These are phyloP conservation scores for Himalopsyche kuldschensis DNA, from an alignment of 2,888 invertebrate species.

Conservation along the genomic window DNA sequence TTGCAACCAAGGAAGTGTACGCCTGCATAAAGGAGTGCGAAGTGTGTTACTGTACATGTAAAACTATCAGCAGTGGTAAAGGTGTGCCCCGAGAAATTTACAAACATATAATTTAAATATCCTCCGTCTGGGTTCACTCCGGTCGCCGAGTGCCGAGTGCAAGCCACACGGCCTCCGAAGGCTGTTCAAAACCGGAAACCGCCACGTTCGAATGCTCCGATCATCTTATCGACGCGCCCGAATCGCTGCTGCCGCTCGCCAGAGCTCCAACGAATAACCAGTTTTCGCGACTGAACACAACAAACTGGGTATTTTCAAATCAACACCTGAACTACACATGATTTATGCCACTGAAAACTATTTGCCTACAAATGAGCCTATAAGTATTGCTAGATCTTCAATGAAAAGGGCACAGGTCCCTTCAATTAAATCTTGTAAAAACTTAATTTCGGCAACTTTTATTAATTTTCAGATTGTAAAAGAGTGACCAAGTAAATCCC, in stretches of 20 bases:
- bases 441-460: too few species aligned
- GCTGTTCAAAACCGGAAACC: background rate
- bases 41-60: background rate
- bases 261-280: background rate
- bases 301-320: background rate
- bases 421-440: too few species aligned
- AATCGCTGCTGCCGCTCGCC: background rate
- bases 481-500: too few species aligned
- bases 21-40: background rate
- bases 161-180: background rate
- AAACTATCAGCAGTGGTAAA: background rate
- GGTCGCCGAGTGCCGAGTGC: background rate
- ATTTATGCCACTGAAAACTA: background rate
- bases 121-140: background rate
- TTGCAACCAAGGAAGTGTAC: background rate
- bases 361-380: too few species aligned
- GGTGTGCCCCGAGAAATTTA: background rate
- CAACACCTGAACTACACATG: background rate
- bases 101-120: background rate
- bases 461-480: too few species aligned
- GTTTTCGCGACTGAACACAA: background rate
- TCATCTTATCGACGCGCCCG: background rate
- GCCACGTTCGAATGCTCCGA: background rate
- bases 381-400: too few species aligned
- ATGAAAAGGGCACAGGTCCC: too few species aligned